Base-by-base conservation (phyloP, 2,888 invertebrate species). In the Melinaea marsaeus region DNA sequence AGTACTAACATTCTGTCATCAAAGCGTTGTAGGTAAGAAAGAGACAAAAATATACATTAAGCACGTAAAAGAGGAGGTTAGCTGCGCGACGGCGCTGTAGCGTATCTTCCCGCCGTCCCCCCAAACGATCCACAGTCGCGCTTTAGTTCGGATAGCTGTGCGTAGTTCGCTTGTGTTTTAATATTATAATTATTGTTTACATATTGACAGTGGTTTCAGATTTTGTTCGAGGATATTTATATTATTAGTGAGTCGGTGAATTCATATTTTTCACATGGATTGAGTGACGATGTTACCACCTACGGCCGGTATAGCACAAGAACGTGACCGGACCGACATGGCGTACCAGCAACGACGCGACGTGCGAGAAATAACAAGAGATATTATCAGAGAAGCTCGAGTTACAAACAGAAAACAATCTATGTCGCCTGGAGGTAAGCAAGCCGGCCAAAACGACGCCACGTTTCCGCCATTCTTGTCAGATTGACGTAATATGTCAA, bases 401-500 rank as follows among this genome's bases (percentile, higher is more conserved):
- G 85, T 90, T 64, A 80, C 83, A 65, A 85, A 81, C 79, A 86
- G 87, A 80, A 85, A 86, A 72, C 84, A 86, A 72, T 85, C 88
- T 68, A 81, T 88, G 78, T 90, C 91, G 70, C 88, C 90, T 77
- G 89, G 87, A 86, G 90, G 90, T 91, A 81, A 86, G 87, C 77
- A 77, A 71, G 70, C 70, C 71, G 71, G 71, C 64, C 66, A 64
- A 69, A 71, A 83, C 85, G 90, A 90, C 90, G 91, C 90, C 90
- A 90, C 90, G 90, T 90, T 90, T 89, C 86, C 86, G 89, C 90
- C 90, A 89, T 88, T 82, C 85, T 85, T 91, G 91, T 91, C 91
- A 91, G 80, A 81, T 83, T 91, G 91, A 91, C 91, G 51, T 51
- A 51, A 84, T 85, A 87, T 81, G 91, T 91, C 91, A 91, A 90